Base-by-base conservation (phyloP, 2,888 invertebrate genomes). In the Oligia strigilis region DNA sequence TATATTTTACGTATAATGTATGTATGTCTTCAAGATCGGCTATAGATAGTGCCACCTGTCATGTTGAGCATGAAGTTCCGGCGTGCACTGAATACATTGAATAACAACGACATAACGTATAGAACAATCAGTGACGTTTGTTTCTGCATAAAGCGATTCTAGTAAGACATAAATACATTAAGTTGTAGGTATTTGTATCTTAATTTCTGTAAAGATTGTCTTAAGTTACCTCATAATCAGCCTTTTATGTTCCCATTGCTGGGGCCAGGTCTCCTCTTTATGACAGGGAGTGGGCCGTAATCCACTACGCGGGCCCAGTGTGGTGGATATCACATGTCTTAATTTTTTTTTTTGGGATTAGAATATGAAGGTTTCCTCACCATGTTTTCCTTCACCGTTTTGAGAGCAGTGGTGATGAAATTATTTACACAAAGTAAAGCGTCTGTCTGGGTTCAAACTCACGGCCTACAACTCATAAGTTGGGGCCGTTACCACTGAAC, bases 1-100 rank as follows among this genome's bases (percentile, higher is more conserved):
- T 72, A 43, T 72, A 72, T 55, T 14, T 60, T n/a, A 75, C 64
- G 17, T 74, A 46, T 62, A 52, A 60, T 72, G 55, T 65, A 73
- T 55, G 49, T 82, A 60, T 55, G 77, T 80, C 80, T 81, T 72
- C 8, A 17, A 83, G 75, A 87, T 86, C 71, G 82, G 75, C 77
- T 81, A 72, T 75, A 74, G 73, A 84, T 82, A 85, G 73, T 73
- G 58, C 65, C 70, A 78, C 75, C 85, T 82, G 84, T 85, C 86
- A 86, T 55, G 86, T 85, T 66, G 58, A 76, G 70, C 46, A 70
- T 64, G 64, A 67, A 79, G 64, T 85, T 85, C 84, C 84, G 86
- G 86, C 79, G 79, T 75, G 65, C 62, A 60, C 52, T 79, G 84
- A 84, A 85, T 86, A 85, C 65, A 84, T 82, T 85, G 84, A 78